phyloP scores from a whole-genome alignment of 2,113 vertebrate species.

The Hiodon tergisus region DNA sequence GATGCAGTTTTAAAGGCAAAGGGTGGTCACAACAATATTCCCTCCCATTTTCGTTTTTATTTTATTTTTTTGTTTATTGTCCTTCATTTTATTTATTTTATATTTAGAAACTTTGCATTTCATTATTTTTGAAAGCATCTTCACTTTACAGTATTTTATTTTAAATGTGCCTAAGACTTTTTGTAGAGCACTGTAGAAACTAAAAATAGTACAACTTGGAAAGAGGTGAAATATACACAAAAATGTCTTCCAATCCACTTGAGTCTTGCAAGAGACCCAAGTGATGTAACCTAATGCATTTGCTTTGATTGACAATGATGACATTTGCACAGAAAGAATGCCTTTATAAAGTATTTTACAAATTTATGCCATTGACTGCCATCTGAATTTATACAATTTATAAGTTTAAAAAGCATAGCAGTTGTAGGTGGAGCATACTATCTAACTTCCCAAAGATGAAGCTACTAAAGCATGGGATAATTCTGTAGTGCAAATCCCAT shows the following conservation, averaged over 20 bases:
- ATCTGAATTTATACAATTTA: not conserved
- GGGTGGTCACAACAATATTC: no score
- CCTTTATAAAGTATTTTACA: not conserved
- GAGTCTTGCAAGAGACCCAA: no score
- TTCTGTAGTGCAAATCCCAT: not conserved
- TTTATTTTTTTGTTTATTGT: no score
- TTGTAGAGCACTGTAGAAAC: slow-evolving; percentile 22
- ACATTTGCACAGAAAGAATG: no score
- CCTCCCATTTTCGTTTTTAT: no score
- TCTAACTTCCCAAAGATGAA: no score
- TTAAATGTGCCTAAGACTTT: no score
- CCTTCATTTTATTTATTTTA: no score
- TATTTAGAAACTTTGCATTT: no score
- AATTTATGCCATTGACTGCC: not conserved
- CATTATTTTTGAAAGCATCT: no score
- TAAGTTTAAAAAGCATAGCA: not conserved
- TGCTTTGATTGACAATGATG: not conserved
- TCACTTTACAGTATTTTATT: no score
- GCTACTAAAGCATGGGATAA: not conserved
- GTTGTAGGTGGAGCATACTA: not conserved
- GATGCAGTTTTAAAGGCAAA: no score
- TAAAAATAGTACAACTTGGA: slow-evolving; percentile 43
- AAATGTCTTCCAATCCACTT: not conserved
- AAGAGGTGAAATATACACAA: slow-evolving; percentile 34
- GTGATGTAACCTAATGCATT: not conserved